Evolutionary conservation across 53 echinoderm and acorn worm species (phyloP).

Genomic region (Mesocentrotus franciscanus): DNA sequence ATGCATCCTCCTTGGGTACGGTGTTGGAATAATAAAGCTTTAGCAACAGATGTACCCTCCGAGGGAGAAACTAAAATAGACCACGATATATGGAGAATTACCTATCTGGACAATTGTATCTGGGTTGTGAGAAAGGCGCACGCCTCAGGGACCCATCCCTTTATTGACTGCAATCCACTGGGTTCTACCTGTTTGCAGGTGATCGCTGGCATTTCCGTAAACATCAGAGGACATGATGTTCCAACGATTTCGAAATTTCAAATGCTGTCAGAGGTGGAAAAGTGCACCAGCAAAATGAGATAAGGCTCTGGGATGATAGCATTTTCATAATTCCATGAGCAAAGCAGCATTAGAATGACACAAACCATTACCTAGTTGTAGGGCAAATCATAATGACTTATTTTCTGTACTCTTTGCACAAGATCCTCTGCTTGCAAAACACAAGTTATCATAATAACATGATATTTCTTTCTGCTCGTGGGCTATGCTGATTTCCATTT

Average conservation of each 20-base stretch:
- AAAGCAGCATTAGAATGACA: no score
- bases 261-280: no score
- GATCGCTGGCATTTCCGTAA: not conserved
- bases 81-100: not conserved
- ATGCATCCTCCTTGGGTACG: not conserved
- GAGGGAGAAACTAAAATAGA: not conserved
- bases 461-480: no score
- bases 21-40: slow-evolving; percentile 10
- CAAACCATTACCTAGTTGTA: no score
- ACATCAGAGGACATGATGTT: not conserved
- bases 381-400: no score
- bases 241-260: not conserved
- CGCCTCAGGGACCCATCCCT: not conserved
- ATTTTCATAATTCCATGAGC: no score
- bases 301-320: no score
- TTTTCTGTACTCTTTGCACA: no score
- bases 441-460: no score
- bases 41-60: slow-evolving; percentile 11
- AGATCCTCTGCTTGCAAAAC: no score
- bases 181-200: not conserved
- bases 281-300: no score
- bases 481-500: no score
- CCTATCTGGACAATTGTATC: not conserved
- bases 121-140: not conserved
- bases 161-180: not conserved